Evolutionary conservation across 2,113 vertebrate species (phyloP), one percentile per base, ranked within the genome.

Genomic region (Aldabrachelys gigantea): DNA sequence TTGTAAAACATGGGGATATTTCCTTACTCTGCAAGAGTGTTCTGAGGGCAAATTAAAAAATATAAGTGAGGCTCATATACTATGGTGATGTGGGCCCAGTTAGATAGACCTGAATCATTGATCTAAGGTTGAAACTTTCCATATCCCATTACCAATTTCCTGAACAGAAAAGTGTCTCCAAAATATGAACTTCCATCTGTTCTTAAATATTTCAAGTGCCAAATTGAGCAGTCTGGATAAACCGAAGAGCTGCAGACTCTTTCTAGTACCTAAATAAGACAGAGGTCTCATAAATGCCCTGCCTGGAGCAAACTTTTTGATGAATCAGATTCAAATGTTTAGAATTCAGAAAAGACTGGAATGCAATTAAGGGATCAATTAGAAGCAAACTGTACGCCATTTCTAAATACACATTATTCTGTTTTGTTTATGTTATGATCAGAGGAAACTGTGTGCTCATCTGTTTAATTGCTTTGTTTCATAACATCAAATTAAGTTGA

Each of bases 401-500:
- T 5, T 49, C 21, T 69, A 78, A 29, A 65, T 22, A 82, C 3
- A n/a, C 3, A 86, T 4, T 82, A 76, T 9, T 84, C 1, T 38
- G 8, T 78, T 94, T 69, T 54, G 0, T 2, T 80, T 91, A 52
- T 35, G 82, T 88, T 89, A 13, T 19, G 89, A 44, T 80, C 9
- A 83, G 11, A 84, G 9, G 38, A 80, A 69, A 21, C 52, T 29
- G 14, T 54, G 22, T 88, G 87, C 4, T 44, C 2, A 11, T 13
- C 8, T 81, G 5, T 27, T 82, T 50, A 1, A 75, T 44, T 57
- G 24, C 69, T 92, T 59, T 27, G 72, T 75, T 83, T 1, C 1
- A n/a, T 21, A 72, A 2, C 2, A 84, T 79, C 49, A 50, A 0
- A 1, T 53, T n/a, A 88, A 85, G 2, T 22, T 69, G 3, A 0